These are phyloP conservation scores for Lasius fuliginosus DNA, from an alignment of 2,888 invertebrate genomes.

Conservation along the genomic window DNA sequence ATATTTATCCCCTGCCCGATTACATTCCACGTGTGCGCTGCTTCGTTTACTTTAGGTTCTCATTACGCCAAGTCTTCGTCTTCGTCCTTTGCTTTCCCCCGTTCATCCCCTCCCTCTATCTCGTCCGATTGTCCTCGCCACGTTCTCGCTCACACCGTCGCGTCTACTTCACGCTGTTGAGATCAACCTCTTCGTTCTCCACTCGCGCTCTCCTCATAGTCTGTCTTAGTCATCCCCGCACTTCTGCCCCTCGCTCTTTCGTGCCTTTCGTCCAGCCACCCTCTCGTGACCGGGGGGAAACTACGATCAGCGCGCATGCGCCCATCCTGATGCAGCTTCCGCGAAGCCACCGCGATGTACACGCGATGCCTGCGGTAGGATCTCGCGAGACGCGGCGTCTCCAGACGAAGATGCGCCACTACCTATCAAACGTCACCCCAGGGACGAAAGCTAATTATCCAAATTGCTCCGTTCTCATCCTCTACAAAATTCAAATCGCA, in stretches of 20 bases:
- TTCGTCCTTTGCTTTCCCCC: conserved; percentile 42
- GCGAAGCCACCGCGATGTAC: conserved; percentile 66
- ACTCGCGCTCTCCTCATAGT: conserved; percentile 28
- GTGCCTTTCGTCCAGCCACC: conserved; percentile 64
- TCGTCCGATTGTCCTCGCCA: conserved; percentile 61
- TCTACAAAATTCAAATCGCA: conserved; percentile 40
- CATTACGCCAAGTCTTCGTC: conserved; percentile 49
- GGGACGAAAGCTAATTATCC: conserved; percentile 45
- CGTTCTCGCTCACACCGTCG: conserved; percentile 39
- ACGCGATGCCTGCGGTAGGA: conserved; percentile 62
- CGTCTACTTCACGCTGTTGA: conserved; percentile 60
- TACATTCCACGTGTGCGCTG: background rate
- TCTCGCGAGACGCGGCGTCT: conserved; percentile 67
- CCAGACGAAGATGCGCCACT: conserved; percentile 41
- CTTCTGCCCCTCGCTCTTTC: conserved; percentile 58
- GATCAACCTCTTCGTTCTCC: conserved; percentile 52
- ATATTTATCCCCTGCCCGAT: conserved; percentile 36
- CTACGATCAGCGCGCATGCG: conserved; percentile 67
- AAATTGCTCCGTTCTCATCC: conserved; percentile 49
- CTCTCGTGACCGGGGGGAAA: conserved; percentile 54
- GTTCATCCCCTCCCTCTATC: conserved; percentile 26
- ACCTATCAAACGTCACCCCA: conserved; percentile 29
- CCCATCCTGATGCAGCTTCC: conserved; percentile 68
- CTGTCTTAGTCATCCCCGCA: conserved; percentile 49
- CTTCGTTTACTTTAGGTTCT: conserved; percentile 49